Evolutionary conservation across 2,113 vertebrate genomes (phyloP).

Genomic region (Hippocampus zosterae): DNA sequence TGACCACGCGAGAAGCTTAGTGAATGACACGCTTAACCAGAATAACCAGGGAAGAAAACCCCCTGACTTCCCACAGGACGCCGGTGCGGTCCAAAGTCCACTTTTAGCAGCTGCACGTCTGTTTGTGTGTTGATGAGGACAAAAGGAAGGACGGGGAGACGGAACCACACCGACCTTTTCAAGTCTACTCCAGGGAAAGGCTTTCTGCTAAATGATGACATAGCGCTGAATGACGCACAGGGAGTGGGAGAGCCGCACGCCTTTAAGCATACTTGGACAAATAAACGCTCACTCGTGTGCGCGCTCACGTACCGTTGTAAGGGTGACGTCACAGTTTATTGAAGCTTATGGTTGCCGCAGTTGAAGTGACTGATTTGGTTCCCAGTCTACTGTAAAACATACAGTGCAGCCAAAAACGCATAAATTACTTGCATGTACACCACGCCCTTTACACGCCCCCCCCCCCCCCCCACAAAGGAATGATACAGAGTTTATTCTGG

Average conservation of each 20-base stretch:
- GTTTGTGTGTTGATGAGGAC: slow-evolving; percentile 15
- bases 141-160: slow-evolving; percentile 3
- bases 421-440: slow-evolving; percentile 3
- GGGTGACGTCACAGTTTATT: slow-evolving; percentile 45
- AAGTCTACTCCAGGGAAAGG: slow-evolving; percentile 20
- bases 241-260: slow-evolving; percentile 18
- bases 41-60: slow-evolving; percentile 63
- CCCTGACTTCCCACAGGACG: slow-evolving; percentile 45
- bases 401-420: slow-evolving; percentile 7
- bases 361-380: slow-evolving; percentile 2
- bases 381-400: slow-evolving; percentile 16
- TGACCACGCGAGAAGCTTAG: slow-evolving; percentile 25
- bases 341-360: slow-evolving; percentile 26
- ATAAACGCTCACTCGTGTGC: not conserved
- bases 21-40: slow-evolving; percentile 34
- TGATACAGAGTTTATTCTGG: not conserved
- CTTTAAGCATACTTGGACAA: slow-evolving; percentile 12
- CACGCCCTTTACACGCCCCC: slow-evolving; percentile 3
- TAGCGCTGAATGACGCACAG: slow-evolving; percentile 29
- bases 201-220: slow-evolving; percentile 26
- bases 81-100: slow-evolving; percentile 41
- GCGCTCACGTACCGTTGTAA: slow-evolving; percentile 21
- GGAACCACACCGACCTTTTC: slow-evolving; percentile 22
- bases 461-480: not conserved
- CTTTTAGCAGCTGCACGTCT: slow-evolving; percentile 40